phyloP scores from a whole-genome alignment of 2,113 vertebrate species.

The Leptocoma aspasia region DNA sequence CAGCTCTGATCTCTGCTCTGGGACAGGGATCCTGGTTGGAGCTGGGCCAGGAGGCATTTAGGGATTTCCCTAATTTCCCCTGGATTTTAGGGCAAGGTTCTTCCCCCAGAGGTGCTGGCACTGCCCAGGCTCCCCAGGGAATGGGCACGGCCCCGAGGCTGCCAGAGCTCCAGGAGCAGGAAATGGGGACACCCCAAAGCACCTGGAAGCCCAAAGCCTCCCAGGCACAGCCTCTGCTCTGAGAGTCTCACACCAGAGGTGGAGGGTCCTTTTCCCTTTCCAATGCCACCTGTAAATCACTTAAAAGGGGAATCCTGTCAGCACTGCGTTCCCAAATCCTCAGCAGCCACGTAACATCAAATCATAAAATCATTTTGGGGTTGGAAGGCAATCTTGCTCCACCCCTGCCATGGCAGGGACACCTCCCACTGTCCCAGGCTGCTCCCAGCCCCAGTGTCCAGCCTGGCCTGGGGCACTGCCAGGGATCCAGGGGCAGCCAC shows the following conservation, averaged over 20 bases:
- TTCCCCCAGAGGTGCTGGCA: not conserved
- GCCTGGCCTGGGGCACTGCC: not conserved
- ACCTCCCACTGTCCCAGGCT: not conserved
- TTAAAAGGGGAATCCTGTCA: not conserved
- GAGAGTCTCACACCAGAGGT: not conserved
- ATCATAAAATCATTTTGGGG: not conserved
- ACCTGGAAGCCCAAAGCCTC: not conserved
- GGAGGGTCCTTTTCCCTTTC: not conserved
- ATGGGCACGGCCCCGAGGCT: not conserved
- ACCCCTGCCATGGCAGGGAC: not conserved
- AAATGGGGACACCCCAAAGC: not conserved
- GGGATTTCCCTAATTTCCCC: too few species aligned
- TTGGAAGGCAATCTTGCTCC: fast-evolving
- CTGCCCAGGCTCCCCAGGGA: not conserved
- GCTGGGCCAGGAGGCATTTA: not conserved
- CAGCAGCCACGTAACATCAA: not conserved
- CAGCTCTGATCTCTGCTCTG: not conserved
- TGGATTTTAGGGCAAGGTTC: not conserved
- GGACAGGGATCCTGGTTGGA: fast-evolving
- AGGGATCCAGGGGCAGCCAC: not conserved
- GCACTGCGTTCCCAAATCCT: not conserved
- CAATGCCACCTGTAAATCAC: not conserved
- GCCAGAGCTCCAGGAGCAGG: not conserved
- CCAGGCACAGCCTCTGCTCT: not conserved
- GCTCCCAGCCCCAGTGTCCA: not conserved